phyloP scores from a whole-genome alignment of 2,797 vertebrate genomes.

The Potorous gilbertii region DNA sequence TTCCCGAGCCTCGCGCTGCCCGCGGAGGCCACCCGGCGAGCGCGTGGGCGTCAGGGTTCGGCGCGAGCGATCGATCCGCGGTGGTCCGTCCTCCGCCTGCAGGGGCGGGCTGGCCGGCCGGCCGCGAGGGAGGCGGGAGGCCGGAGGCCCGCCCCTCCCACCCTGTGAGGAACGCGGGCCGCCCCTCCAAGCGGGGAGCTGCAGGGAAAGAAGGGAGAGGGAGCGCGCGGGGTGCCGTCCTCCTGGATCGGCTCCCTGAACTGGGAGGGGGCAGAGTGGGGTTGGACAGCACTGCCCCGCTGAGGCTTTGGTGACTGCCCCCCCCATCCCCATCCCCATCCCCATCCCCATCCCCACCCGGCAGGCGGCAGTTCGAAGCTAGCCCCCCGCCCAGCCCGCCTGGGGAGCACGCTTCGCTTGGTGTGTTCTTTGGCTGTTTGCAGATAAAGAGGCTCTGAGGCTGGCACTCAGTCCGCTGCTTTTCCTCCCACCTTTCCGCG shows the following conservation, averaged over 20 bases:
- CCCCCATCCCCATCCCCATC: not conserved
- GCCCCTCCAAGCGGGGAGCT: not conserved
- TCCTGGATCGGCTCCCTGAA: conserved; percentile 12
- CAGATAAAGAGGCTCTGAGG: conserved; percentile 65
- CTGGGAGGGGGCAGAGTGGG: conserved; percentile 44
- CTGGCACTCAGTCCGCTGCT: conserved; percentile 26
- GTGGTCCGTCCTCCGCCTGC: not conserved
- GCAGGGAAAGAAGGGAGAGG: not conserved
- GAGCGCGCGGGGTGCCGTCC: not conserved
- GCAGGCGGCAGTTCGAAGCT: not conserved
- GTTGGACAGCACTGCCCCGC: conserved; percentile 63
- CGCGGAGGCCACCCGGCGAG: not conserved
- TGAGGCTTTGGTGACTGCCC: conserved; percentile 70
- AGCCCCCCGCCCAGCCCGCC: not conserved
- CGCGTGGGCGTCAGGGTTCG: not conserved
- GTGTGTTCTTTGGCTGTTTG: not conserved
- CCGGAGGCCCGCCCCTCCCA: conserved; percentile 35
- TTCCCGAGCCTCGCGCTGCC: not conserved
- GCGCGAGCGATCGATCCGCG: not conserved
- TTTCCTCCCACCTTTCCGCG: not conserved
- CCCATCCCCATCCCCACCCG: conserved; percentile 1
- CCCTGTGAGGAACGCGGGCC: not conserved
- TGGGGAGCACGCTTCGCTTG: conserved; percentile 21
- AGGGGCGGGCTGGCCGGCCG: conserved; percentile 33
- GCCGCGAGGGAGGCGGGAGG: not conserved